A percentile compares a stretch with the other conserved stretches of the same genome.
These are phyloP conservation scores for Aviceda subcristata DNA, from an alignment of 2,113 vertebrate genomes.

Conservation along the genomic window DNA sequence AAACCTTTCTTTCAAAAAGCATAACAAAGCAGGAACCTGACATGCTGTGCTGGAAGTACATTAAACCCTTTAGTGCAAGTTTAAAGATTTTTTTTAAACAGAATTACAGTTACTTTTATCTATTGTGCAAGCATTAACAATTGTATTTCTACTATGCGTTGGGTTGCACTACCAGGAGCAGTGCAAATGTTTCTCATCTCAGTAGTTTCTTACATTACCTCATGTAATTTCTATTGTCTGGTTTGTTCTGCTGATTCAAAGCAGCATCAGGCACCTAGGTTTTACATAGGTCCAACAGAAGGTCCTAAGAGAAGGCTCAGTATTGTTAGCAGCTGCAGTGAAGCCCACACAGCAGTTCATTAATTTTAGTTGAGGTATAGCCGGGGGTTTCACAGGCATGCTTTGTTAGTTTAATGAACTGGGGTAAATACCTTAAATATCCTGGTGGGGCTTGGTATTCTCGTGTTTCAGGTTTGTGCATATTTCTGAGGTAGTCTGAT, in stretches of 20 bases:
- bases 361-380: neutral
- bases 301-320: neutral
- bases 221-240: neutral
- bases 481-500: neutral
- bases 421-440: conserved; percentile 4
- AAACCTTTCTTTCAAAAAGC: neutral
- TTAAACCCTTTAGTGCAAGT: neutral
- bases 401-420: conserved; percentile 11
- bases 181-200: neutral
- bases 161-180: neutral
- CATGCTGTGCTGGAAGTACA: neutral
- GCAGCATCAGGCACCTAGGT: neutral
- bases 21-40: neutral
- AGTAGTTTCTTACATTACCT: neutral
- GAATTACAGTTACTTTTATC: neutral
- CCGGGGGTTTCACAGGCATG: neutral
- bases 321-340: neutral
- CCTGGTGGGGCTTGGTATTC: neutral
- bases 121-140: neutral
- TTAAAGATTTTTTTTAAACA: neutral
- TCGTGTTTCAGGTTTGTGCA: neutral
- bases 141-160: neutral
- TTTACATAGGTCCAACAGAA: neutral
- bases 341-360: neutral
- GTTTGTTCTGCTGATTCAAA: conserved; percentile 1